Base-by-base conservation (phyloP, 1,140 invertebrate genomes). In the Pseudoatta argentina region DNA sequence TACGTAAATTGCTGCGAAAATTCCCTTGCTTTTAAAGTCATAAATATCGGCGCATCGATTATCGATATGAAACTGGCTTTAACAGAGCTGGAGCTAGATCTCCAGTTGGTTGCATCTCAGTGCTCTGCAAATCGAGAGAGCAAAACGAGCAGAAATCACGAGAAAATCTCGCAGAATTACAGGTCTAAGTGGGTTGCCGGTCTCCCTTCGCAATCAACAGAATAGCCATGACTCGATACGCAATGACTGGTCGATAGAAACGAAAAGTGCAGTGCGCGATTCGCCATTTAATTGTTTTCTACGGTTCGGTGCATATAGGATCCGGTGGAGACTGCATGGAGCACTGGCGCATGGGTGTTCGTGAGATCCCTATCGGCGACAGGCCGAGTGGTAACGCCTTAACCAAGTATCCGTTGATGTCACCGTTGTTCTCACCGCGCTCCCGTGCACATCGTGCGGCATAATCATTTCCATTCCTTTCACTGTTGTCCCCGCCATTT, bases 381-480 rank as follows among this genome's bases (percentile, higher is more conserved):
- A 53, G 21, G 51, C 34, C 73, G 24, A 27, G 51, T 81, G 72
- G 82, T 88, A 89, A 86, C 59, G 83, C 75, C 53, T 61, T 57
- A 53, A 72, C 44, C 87, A 44, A 24, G 30, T 39, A 61, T 27
- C 66, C 57, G 88, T 89, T 82, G 76, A 82, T 89, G 77, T 89
- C 87, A 88, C 73, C 67, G 86, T 34, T 75, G 87, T 88, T 88
- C 87, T 24, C 67, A 73, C 48, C 30, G 66, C 57, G 53, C 30
- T 64, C 44, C 61, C 48, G 59, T 53, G 67, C 67, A 53, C 76
- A 87, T 63, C 69, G 73, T 24, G 48, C 53, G 10, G 34, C 53
- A 59, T 86, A 90, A 91, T 91, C 77, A 81, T 85, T 88, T 87
- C 72, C 72, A 87, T 89, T 91, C 90, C 91, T 91, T 92, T 92